Evolutionary conservation across 2,113 vertebrate species (phyloP).

Genomic region (Pachypanchax playfairii): DNA sequence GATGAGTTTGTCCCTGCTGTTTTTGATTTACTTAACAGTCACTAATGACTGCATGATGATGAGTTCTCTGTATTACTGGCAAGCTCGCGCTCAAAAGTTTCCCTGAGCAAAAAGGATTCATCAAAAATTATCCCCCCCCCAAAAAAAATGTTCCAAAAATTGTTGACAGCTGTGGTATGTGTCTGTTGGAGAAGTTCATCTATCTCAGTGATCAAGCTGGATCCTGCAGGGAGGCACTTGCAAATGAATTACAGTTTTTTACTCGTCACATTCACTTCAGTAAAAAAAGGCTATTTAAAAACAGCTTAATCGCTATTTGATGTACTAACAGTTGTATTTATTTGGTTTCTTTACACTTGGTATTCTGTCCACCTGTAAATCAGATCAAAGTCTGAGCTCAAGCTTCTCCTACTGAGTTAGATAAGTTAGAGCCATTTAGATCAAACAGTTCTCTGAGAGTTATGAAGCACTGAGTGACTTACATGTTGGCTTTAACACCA

Average conservation of each 20-base stretch:
- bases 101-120: constrained; percentile 13
- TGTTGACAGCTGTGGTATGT: constrained; percentile 65
- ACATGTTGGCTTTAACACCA: no score
- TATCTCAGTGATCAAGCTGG: constrained; percentile 46
- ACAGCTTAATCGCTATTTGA: constrained; percentile 14
- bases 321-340: constrained; percentile 13
- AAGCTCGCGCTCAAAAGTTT: constrained; percentile 27
- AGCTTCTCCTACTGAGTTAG: constrained; percentile 53
- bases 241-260: constrained; percentile 10
- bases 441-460: no score
- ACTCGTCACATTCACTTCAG: neutral
- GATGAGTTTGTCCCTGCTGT: constrained; percentile 39
- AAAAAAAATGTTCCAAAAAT: constrained; percentile 54
- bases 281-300: neutral
- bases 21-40: constrained; percentile 39
- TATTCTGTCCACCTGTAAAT: constrained; percentile 25
- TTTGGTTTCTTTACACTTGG: neutral
- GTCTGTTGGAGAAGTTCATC: constrained; percentile 38
- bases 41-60: constrained; percentile 30
- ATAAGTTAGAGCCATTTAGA: no score
- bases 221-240: constrained; percentile 17
- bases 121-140: constrained; percentile 45
- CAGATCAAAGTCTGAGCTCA: constrained; percentile 41
- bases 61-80: constrained; percentile 26
- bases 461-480: no score